A percentile compares a stretch with the other conserved stretches of the same genome.
Conservation (phyloP, 2,888 invertebrate species). For the Meteorus colon region DNA sequence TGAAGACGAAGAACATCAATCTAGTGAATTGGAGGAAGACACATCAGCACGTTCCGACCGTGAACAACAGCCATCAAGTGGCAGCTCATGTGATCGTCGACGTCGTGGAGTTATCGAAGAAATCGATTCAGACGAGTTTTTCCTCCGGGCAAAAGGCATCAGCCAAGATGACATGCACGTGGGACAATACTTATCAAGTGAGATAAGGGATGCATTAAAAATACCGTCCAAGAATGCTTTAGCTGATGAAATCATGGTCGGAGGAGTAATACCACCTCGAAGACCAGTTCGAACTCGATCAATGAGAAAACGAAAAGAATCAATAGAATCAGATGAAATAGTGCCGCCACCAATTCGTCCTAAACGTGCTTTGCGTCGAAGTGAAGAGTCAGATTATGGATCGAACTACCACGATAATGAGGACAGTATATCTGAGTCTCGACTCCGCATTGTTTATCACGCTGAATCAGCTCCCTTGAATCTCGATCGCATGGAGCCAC, state of each 20-base stretch:
- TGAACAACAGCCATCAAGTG: conserved; percentile 77
- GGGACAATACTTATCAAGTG: conserved; percentile 84
- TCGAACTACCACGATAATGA: conserved; percentile 47
- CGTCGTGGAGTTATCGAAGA: conserved; percentile 85
- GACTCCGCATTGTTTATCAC: conserved; percentile 67
- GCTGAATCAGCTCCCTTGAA: conserved; percentile 56
- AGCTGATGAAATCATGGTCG: conserved; percentile 73
- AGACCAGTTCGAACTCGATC: conserved; percentile 64
- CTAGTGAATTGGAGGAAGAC: conserved; percentile 58
- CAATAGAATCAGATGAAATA: conserved; percentile 58
- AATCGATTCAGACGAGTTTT: conserved; percentile 91
- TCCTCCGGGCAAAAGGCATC: conserved; percentile 86
- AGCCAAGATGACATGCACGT: conserved; percentile 88
- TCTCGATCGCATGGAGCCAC: conserved; percentile 57
- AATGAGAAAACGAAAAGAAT: conserved; percentile 62
- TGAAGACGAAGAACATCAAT: conserved; percentile 55
- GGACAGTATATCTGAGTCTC: conserved; percentile 51
- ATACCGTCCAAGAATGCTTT: conserved; percentile 77
- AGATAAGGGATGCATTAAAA: conserved; percentile 86
- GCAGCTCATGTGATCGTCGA: conserved; percentile 76
- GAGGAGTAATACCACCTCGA: conserved; percentile 62
- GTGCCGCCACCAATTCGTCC: conserved; percentile 73
- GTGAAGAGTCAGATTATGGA: conserved; percentile 57
- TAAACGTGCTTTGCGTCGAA: conserved; percentile 72
- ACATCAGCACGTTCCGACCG: conserved; percentile 71